Evolutionary conservation across 2,888 invertebrate species (phyloP), one percentile per base, ranked within the genome.

Genomic region (Napeogenes inachia): DNA sequence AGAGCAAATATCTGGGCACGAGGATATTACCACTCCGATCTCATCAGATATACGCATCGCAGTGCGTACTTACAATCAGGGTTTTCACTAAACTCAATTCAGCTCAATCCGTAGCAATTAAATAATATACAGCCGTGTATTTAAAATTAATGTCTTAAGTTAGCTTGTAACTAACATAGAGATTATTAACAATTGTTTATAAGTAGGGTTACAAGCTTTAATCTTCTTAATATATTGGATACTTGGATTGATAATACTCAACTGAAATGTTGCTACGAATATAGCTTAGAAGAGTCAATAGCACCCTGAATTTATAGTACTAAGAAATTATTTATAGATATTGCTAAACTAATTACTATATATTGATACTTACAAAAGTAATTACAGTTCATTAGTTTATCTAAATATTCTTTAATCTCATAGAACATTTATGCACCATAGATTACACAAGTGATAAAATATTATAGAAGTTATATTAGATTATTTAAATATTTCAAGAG

Each of bases 381-480:
- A 68, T 57, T 68, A 71, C 71, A 73, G 68, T 71, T 71, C 73
- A 75, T 56, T 65, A 61, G 58, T 57, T 71, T 71, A 74, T 67
- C 73, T 76, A 83, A 81, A 75, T 81, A 78, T 81, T 76, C 75
- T 74, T 77, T 76, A 75, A 80, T 76, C 71, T 78, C 73, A 73
- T 74, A 81, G 75, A 76, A 82, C 75, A 81, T 78, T 78, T 77
- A 81, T 82, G 86, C 83, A 87, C 82, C 86, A 85, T 81, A 81
- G 75, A 74, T 75, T 74, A 71, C 75, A 77, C 70, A 73, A 73
- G 75, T 78, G 77, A 76, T 74, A 71, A 75, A 57, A 59, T 56
- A 63, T 58, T 57, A 35, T 53, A 53, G 56, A 57, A 56, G 30
- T 50, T 71, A 73, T 68, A 64, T 68, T 67, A 70, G 68, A 69